These are phyloP conservation scores for Tyto alba DNA, from an alignment of 2,113 vertebrate genomes.

Conservation along the genomic window DNA sequence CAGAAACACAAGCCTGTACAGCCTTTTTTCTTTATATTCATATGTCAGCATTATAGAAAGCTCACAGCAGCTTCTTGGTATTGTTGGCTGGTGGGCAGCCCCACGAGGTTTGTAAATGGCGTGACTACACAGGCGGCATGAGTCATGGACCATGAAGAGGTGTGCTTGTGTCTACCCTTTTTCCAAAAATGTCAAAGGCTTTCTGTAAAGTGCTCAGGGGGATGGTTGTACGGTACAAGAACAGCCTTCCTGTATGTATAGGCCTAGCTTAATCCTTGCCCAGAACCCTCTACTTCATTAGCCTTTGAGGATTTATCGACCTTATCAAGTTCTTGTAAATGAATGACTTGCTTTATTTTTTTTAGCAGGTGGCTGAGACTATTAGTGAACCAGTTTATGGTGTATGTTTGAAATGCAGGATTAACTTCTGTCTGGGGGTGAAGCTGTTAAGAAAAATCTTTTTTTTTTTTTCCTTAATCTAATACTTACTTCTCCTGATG, in stretches of 20 bases:
- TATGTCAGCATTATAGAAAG: neutral
- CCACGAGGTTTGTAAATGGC: fast-evolving
- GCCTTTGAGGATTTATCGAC: neutral
- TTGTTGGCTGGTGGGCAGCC: neutral
- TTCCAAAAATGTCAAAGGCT: neutral
- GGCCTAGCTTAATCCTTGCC: neutral
- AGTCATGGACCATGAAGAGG: neutral
- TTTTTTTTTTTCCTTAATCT: neutral
- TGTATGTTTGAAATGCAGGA: neutral
- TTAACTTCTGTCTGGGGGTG: neutral
- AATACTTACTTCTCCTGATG: neutral
- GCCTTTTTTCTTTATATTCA: neutral
- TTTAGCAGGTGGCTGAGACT: neutral
- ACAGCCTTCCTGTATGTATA: neutral
- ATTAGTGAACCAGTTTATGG: neutral
- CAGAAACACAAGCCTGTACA: neutral
- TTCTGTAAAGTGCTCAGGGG: neutral
- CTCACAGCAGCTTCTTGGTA: neutral
- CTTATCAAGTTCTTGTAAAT: neutral
- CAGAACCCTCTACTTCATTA: neutral
- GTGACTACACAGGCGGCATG: neutral
- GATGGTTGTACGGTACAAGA: neutral
- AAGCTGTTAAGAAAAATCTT: neutral
- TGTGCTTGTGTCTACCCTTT: neutral
- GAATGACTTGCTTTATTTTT: neutral